Evolutionary conservation across 92 coral and sea anemone species (phyloP).

Genomic region (Palythoa heliodiscus): DNA sequence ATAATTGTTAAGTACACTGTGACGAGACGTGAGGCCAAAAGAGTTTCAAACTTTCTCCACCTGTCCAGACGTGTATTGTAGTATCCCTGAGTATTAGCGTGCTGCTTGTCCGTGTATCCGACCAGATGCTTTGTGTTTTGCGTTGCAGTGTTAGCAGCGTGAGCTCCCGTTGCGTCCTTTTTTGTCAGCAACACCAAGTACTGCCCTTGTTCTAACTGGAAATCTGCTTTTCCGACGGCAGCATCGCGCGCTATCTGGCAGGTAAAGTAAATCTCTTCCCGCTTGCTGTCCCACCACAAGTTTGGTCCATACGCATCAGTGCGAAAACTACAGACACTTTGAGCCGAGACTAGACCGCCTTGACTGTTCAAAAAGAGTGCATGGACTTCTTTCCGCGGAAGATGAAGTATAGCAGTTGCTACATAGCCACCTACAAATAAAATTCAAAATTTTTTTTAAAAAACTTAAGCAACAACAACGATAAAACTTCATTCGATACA

Average conservation of each 20-base stretch:
- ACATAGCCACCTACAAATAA: slow-evolving; percentile 84
- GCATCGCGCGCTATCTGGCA: slow-evolving; percentile 72
- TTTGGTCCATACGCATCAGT: slow-evolving; percentile 78
- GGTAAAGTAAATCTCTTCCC: slow-evolving; percentile 75
- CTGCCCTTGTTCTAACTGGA: slow-evolving; percentile 43
- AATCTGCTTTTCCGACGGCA: slow-evolving; percentile 39
- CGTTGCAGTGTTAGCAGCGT: slow-evolving; percentile 63
- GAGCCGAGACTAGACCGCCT: slow-evolving; percentile 45
- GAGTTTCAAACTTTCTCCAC: slow-evolving; percentile 41
- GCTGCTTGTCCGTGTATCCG: slow-evolving; percentile 77
- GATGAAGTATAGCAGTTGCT: slow-evolving; percentile 56
- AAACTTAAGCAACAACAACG: too few relatives aligned
- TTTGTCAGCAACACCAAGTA: slow-evolving; percentile 72
- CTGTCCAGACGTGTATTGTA: slow-evolving; percentile 81
- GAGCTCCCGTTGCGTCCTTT: slow-evolving; percentile 72
- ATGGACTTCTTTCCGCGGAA: slow-evolving; percentile 63
- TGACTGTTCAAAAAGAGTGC: slow-evolving; percentile 50
- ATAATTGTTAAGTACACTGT: too few relatives aligned
- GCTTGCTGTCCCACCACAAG: slow-evolving; percentile 81
- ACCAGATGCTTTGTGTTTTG: slow-evolving; percentile 65
- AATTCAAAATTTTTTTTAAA: neutral
- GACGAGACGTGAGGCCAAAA: too few relatives aligned
- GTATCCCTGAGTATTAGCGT: slow-evolving; percentile 76
- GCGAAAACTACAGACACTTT: slow-evolving; percentile 60
- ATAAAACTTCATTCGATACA: too few relatives aligned